phyloP scores from a whole-genome alignment of 2,113 vertebrate genomes.

The Myrmophylax atrothorax region DNA sequence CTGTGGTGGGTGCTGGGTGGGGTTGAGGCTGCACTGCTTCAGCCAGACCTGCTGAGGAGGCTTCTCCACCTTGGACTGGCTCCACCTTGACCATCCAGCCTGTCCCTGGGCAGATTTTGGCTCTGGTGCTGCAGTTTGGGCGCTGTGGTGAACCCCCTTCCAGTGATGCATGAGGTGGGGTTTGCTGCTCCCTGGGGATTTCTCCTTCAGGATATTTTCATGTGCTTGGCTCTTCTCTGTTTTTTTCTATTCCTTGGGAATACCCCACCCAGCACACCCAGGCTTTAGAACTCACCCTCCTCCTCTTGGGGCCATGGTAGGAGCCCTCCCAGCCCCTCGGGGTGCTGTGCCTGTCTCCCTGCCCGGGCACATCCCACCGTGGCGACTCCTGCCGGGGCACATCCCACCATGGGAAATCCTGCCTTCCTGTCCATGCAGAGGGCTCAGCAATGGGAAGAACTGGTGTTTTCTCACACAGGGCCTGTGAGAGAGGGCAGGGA shows the following conservation, averaged over 20 bases:
- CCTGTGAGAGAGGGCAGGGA: background rate
- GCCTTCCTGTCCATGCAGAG: background rate
- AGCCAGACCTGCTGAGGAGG: background rate
- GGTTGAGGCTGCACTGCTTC: background rate
- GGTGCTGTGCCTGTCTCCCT: background rate
- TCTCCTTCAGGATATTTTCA: background rate
- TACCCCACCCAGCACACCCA: background rate
- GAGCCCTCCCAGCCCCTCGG: background rate
- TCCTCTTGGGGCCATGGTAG: background rate
- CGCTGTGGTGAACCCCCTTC: background rate
- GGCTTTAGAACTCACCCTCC: background rate
- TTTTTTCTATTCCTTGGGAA: background rate
- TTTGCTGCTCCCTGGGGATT: background rate
- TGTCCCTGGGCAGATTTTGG: background rate
- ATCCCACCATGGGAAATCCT: background rate
- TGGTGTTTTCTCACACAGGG: fast-evolving
- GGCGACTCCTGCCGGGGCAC: background rate
- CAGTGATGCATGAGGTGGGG: background rate
- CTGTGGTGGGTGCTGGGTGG: no score
- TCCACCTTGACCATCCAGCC: fast-evolving
- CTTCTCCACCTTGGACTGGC: background rate
- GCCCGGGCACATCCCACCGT: background rate
- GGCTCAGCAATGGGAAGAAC: background rate
- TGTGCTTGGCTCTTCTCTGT: background rate
- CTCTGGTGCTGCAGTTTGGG: background rate